Percentiles rank a stretch among this genome's conserved stretches.
phyloP scores from a whole-genome alignment of 2,113 vertebrate species.

The Illadopsis cleaveri region DNA sequence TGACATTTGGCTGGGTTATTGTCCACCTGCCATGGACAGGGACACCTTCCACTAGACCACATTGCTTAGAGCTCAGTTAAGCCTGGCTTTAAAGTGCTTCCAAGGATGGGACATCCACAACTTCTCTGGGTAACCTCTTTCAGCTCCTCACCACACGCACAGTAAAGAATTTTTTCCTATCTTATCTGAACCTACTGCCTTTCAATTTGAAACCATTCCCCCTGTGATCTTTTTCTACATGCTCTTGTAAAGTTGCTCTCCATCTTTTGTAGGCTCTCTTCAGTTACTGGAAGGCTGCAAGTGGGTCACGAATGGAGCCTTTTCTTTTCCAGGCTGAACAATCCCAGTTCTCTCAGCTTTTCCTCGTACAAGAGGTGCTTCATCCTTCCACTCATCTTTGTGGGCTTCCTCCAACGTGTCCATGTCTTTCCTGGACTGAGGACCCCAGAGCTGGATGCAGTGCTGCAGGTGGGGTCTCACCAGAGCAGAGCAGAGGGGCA shows the following conservation, averaged over 20 bases:
- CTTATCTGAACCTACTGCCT: not conserved
- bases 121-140: not conserved
- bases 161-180: not conserved
- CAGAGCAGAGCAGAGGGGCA: not conserved
- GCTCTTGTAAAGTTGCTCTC: not conserved
- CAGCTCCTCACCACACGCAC: not conserved
- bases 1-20: not conserved
- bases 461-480: not conserved
- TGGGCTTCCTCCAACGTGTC: not conserved
- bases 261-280: not conserved
- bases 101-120: not conserved
- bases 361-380: accelerated
- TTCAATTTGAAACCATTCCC: not conserved
- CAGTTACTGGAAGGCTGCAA: not conserved
- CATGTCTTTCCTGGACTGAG: not conserved
- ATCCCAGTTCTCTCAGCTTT: not conserved
- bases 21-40: not conserved
- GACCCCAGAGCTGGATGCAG: not conserved
- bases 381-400: not conserved
- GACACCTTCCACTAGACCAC: not conserved
- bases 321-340: not conserved
- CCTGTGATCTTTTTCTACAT: not conserved
- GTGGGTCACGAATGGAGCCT: not conserved
- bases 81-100: not conserved
- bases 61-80: not conserved